Conservation (phyloP, 2,113 vertebrate genomes). For the Nasalis larvatus region DNA sequence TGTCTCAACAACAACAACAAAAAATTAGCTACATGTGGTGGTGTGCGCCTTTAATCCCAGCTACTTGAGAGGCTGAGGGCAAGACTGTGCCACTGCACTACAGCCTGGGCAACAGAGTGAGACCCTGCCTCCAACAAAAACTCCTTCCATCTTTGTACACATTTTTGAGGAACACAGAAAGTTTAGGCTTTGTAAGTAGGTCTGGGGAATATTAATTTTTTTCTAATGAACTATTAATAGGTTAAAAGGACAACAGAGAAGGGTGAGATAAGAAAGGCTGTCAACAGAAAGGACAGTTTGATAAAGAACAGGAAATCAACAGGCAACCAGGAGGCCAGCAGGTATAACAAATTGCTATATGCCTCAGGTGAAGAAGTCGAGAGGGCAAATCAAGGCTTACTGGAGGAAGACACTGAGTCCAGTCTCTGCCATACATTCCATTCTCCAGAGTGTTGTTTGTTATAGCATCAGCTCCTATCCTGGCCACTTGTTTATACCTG, state of each 20-base stretch:
- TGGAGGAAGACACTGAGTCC: not conserved
- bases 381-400: not conserved
- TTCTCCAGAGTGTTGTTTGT: not conserved
- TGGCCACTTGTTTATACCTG: not conserved
- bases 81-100: no score
- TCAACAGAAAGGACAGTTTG: not conserved
- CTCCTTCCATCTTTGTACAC: not conserved
- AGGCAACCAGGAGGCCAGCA: not conserved
- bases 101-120: no score
- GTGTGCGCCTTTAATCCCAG: no score
- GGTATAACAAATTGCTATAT: not conserved
- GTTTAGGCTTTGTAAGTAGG: conserved; percentile 32
- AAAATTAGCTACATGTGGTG: no score
- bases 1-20: no score
- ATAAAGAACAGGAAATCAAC: conserved; percentile 7
- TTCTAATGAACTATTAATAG: not conserved
- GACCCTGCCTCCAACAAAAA: not conserved
- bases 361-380: not conserved
- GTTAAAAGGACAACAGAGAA: conserved; percentile 2
- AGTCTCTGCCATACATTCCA: not conserved
- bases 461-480: not conserved
- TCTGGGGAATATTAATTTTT: not conserved
- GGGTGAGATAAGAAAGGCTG: not conserved
- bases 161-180: conserved; percentile 19
- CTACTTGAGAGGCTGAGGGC: no score